Base-by-base conservation (phyloP, 2,113 vertebrate genomes). In the Cyphomyrus plagiostoma region DNA sequence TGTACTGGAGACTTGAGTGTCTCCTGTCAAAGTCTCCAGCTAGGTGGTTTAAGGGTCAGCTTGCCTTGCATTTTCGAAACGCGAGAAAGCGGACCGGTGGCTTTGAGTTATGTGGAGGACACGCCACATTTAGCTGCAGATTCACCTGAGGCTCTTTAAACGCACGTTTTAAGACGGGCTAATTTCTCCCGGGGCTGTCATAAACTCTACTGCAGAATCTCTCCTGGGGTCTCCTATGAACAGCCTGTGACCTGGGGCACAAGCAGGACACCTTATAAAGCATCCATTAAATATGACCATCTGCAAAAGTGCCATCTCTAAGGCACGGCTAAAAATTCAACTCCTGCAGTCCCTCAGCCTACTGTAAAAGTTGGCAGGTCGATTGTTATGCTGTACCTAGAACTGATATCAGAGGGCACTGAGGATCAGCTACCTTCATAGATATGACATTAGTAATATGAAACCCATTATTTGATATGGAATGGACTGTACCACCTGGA, bases 161-260 rank as follows among this genome's bases (percentile, higher is more conserved):
- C 82, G 9, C 42, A 46, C 17, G 23, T 26, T 85, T 85, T 85
- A 49, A 49, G 48, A 15, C 82, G 10, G 46, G 19, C 42, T 48
- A 85, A 23, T 49, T 85, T 85, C 82, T 85, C 42, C 82, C 82
- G 21, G 46, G 42, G 21, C 82, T 85, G 82, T 49, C 82, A 85
- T 85, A 85, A 85, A 85, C 45, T 45, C 45, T 48, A 21, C 82
- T 19, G 19, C 82, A 45, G 42, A 9, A 45, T 80, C 74, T 49
- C 82, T 49, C 82, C 82, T 21, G 82, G 82, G 82, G 82, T 0
- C 45, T 49, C 23, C 82, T 26, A 85, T 85, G 46, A 49, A 49
- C 82, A 85, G 82, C 21, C 23, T n/a, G 82, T 85, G 82, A 85
- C 82, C 82, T 26, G 82, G 48, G 82, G 82, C 82, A n/a, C 21